phyloP scores from a whole-genome alignment of 1,140 invertebrate species.

The Sogatella furcifera region DNA sequence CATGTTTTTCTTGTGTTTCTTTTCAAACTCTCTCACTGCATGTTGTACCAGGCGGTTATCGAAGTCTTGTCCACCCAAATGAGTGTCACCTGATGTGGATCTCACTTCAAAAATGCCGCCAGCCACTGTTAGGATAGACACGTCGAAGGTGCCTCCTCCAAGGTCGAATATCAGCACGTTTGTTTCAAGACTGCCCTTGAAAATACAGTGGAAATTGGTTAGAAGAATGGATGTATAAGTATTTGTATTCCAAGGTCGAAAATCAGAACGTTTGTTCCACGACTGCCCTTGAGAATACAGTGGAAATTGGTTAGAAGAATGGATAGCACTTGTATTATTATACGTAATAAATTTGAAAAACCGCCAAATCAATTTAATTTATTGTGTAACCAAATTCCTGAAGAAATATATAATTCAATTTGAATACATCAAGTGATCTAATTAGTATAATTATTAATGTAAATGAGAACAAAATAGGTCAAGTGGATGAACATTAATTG shows the following conservation, averaged over 20 bases:
- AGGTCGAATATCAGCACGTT: slow-evolving; percentile 90
- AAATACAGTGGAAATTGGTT: too few species aligned
- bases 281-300: slow-evolving; percentile 15
- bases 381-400: too few species aligned
- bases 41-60: slow-evolving; percentile 93
- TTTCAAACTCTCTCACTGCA: slow-evolving; percentile 93
- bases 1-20: slow-evolving; percentile 94
- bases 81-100: slow-evolving; percentile 93
- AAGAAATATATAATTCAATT: too few species aligned
- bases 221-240: too few species aligned
- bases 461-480: too few species aligned
- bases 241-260: slow-evolving; percentile 95
- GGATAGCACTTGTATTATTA: too few species aligned
- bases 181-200: slow-evolving; percentile 43
- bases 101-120: slow-evolving; percentile 95
- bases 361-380: too few species aligned
- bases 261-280: slow-evolving; percentile 74
- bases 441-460: too few species aligned
- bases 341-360: too few species aligned
- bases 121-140: slow-evolving; percentile 90
- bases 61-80: slow-evolving; percentile 97
- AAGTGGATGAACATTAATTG: too few species aligned
- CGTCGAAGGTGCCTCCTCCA: slow-evolving; percentile 95
- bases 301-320: too few species aligned
- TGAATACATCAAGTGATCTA: too few species aligned